Base-by-base conservation (phyloP, 2,797 vertebrate species). In the Craterocephalus amniculus region DNA sequence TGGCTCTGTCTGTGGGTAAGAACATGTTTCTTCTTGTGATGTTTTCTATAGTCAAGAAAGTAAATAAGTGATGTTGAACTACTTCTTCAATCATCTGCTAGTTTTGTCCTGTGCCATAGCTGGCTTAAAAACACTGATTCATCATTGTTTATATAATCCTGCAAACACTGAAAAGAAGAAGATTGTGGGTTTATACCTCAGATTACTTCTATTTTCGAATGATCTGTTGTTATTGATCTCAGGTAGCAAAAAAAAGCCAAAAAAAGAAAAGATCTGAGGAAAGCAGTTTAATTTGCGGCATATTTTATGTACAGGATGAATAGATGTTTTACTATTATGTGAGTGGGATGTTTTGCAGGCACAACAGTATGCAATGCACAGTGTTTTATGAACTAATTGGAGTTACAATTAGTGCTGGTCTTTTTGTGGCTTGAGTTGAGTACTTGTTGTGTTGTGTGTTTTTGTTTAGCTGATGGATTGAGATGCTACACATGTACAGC, bases 401-500 rank as follows among this genome's bases (percentile, higher is more conserved):
- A 32, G 35, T 12, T 36, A 36, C 12, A 12, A 27, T 43, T 26
- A 29, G 26, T 34, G 20, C 4, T 4, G 9, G 22, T 54, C 1
- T 31, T 1, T 40, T 29, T 11, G 16, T 22, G 32, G 26, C 13
- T 52, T 27, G 7, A 40, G 20, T 51, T 65, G 3, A 73, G 16
- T 18, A 18, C 18, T 16, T 24, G 1, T 1, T 76, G 2, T 69
- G 20, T 22, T 65, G 2, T 79, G 34, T 84, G 40, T 84, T 11
- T 86, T 71, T 72, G 7, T 67, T 3, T 14, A 92, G 91, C 69
- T 4, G 67, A 45, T 68, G 89, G 78, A 66, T 57, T 92, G 35
- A 86, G 75, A 72, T 92, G 91, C 80, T 91, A 74, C 78, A 51
- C 73, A 1, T 91, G 91, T 51, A 68, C 43, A n/a, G 32, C 24